A percentile compares a stretch with the other conserved stretches of the same genome.
Conservation (phyloP, 1,140 invertebrate genomes). For the Ctenoplectra terminalis region DNA sequence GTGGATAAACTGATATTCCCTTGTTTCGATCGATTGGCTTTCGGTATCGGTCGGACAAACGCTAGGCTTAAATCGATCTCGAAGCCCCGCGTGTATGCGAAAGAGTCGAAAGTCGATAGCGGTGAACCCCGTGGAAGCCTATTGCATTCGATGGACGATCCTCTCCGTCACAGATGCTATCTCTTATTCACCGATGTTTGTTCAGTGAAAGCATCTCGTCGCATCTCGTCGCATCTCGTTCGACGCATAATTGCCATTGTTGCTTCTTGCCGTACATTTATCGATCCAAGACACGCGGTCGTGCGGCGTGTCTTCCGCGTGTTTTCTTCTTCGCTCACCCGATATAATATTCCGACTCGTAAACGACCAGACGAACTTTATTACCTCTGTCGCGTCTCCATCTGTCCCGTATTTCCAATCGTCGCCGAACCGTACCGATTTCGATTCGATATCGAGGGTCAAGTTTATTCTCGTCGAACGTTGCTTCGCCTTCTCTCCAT, state of each 20-base stretch:
- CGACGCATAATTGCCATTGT: slow-evolving; percentile 56
- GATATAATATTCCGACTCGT: slow-evolving; percentile 8
- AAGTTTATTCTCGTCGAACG: neutral
- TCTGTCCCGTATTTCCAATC: neutral
- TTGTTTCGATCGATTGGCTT: slow-evolving; percentile 51
- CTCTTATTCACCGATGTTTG: slow-evolving; percentile 55
- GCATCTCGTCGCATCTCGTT: slow-evolving; percentile 60
- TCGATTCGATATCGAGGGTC: neutral
- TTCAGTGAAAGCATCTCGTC: slow-evolving; percentile 61
- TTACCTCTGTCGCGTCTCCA: neutral
- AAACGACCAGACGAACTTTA: slow-evolving; percentile 18
- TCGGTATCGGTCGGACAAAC: slow-evolving; percentile 59
- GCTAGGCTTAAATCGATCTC: slow-evolving; percentile 54
- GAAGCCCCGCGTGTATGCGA: slow-evolving; percentile 54
- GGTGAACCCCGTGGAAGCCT: slow-evolving; percentile 52
- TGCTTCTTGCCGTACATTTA: slow-evolving; percentile 29
- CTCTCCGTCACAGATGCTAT: slow-evolving; percentile 54
- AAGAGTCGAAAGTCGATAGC: slow-evolving; percentile 60
- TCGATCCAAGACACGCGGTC: neutral
- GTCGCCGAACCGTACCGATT: neutral
- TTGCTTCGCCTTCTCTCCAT: neutral
- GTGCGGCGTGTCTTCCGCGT: neutral
- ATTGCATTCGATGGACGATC: slow-evolving; percentile 60
- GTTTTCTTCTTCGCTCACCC: neutral
- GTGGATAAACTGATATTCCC: slow-evolving; percentile 43